These are phyloP conservation scores for Alethe diademata DNA, from an alignment of 2,113 vertebrate genomes.

Conservation along the genomic window DNA sequence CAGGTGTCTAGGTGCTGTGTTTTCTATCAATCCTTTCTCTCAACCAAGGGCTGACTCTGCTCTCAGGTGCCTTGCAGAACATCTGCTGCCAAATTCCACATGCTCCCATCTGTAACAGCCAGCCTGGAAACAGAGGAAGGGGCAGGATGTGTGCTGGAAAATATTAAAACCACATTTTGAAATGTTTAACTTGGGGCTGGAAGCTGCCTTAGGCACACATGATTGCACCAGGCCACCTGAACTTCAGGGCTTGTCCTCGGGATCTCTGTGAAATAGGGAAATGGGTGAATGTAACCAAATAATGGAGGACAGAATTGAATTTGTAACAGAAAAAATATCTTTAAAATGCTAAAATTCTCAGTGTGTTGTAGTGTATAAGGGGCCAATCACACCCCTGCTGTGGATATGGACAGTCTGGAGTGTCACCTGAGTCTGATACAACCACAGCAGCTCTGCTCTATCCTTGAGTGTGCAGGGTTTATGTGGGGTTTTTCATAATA, in stretches of 20 bases:
- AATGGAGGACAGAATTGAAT: neutral
- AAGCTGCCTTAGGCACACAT: neutral
- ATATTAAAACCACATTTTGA: neutral
- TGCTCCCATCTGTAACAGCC: neutral
- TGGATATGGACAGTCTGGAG: neutral
- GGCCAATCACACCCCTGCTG: rapidly evolving
- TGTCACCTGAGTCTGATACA: neutral
- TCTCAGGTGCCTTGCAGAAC: neutral
- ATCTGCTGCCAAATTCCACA: neutral
- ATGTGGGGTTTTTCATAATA: no score
- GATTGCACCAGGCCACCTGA: neutral
- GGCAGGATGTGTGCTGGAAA: neutral
- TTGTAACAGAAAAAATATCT: neutral
- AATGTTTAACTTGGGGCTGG: neutral
- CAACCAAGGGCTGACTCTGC: neutral
- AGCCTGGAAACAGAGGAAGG: neutral
- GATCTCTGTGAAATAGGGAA: neutral
- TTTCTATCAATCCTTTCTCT: neutral
- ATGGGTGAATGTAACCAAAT: neutral
- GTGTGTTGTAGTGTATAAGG: neutral
- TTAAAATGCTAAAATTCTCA: neutral
- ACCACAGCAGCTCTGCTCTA: neutral
- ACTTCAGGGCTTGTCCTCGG: neutral
- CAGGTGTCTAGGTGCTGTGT: neutral
- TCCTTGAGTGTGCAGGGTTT: neutral